Evolutionary conservation across 2,113 vertebrate genomes (phyloP), one percentile per base, ranked within the genome.

Genomic region (Kryptolebias marmoratus): DNA sequence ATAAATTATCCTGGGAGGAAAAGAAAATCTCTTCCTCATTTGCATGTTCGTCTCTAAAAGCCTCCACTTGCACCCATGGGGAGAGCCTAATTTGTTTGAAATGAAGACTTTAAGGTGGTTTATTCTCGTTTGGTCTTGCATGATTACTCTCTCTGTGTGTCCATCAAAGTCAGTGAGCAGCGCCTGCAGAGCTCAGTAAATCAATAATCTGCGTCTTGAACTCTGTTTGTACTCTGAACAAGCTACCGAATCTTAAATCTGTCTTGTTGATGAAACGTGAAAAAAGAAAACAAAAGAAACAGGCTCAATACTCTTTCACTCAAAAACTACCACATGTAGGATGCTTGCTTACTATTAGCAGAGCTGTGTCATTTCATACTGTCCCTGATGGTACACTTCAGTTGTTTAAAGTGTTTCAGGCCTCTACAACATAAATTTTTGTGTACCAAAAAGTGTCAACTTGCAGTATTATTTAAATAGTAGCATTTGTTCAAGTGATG

Each of bases 71-170:
- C 64, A 53, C 36, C 66, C 58, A 52, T n/a, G 45, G 64, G 75
- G 67, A 22, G 31, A 1, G 4, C 30, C 59, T 53, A 65, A 62
- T 76, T 62, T 71, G 32, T 63, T 83, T 49, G 52, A 71, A 75
- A 75, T 55, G 28, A 48, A 48, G 67, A 78, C 58, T 67, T 82
- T 67, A 28, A 39, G 64, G 48, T 72, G 31, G 50, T 75, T 82
- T 77, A 18, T 80, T 54, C 57, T 70, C 73, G 70, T 79, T 73
- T 68, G 60, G 73, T 79, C 47, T 49, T 68, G 62, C 63, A 59
- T 82, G 67, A 49, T 39, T 75, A 61, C 74, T 75, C 54, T 68
- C 71, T 68, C 55, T 65, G 44, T 11, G 11, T 64, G 55, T 59
- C 52, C 31, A 22, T 39, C 13, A 28, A 75, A 71, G 65, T 68